Evolutionary conservation across 2,797 vertebrate species (phyloP).

Genomic region (Simalia tracyae): DNA sequence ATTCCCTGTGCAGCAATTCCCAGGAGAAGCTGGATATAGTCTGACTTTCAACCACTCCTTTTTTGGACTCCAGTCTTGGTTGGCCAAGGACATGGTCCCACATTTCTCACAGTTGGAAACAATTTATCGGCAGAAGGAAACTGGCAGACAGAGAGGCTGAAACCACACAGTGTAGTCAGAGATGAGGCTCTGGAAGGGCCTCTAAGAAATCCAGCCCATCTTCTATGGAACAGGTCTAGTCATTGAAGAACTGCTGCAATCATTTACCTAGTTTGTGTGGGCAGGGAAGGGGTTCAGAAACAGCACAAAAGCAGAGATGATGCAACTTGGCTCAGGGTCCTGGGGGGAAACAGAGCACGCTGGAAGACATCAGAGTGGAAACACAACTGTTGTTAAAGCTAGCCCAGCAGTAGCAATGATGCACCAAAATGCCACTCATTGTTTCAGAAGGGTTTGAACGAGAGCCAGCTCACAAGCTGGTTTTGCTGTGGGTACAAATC

Average conservation of each 20-base stretch:
- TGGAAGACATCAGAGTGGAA: background rate
- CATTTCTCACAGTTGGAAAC: constrained; percentile 15
- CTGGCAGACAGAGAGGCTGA: background rate
- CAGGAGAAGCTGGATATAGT: background rate
- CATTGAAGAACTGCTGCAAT: background rate
- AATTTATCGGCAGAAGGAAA: constrained; percentile 15
- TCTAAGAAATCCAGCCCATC: background rate
- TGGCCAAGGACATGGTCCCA: background rate
- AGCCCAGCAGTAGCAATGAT: background rate
- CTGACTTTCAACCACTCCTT: background rate
- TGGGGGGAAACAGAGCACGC: background rate
- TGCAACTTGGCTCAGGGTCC: constrained; percentile 1
- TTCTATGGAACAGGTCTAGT: background rate
- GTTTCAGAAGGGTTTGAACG: background rate
- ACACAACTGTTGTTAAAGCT: background rate
- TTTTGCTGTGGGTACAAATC: background rate
- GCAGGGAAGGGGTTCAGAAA: background rate
- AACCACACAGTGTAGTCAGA: constrained; percentile 7
- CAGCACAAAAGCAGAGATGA: background rate
- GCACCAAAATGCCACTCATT: background rate
- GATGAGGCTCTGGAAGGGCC: background rate
- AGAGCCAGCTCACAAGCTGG: background rate
- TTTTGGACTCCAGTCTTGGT: background rate
- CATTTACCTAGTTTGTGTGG: background rate
- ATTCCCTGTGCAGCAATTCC: background rate